Conservation (phyloP, 2,888 invertebrate species). For the Dysmachus trigonus region DNA sequence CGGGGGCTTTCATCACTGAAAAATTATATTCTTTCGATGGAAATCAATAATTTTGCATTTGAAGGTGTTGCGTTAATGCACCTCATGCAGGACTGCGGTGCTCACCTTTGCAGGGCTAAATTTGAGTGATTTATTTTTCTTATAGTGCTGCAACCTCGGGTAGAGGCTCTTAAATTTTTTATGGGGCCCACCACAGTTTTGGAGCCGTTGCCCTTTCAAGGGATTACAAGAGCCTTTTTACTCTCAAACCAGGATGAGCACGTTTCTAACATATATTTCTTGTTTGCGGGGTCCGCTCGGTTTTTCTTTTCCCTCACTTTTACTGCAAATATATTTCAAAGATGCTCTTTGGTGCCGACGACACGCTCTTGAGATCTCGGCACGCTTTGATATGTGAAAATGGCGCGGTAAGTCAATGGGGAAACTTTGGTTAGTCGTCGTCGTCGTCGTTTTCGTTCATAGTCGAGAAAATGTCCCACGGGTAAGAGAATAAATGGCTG, state of each 20-base stretch:
- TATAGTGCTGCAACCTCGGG: not conserved
- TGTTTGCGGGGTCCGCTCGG: not conserved
- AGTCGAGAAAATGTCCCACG: not conserved
- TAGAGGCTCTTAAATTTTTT: conserved; percentile 11
- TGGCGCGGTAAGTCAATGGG: conserved; percentile 7
- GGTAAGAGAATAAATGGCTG: conserved; percentile 1
- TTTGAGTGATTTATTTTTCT: too few species aligned
- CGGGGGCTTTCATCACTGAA: not conserved
- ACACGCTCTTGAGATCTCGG: not conserved
- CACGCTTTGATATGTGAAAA: conserved; percentile 7
- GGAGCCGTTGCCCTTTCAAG: conserved; percentile 11
- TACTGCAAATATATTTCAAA: not conserved
- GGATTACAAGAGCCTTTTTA: conserved; percentile 9
- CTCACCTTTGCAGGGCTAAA: not conserved
- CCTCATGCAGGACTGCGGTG: not conserved
- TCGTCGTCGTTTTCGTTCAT: not conserved
- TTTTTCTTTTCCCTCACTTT: not conserved
- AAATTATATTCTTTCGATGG: not conserved
- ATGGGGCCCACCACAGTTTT: not conserved
- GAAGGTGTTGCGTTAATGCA: conserved; percentile 1
- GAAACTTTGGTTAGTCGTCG: not conserved
- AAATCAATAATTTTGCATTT: conserved; percentile 11
- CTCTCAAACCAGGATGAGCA: conserved; percentile 14
- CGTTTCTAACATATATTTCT: not conserved
- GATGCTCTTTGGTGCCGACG: conserved; percentile 4